Evolutionary conservation across 1,140 invertebrate species (phyloP), one percentile per base, ranked within the genome.

Genomic region (Drosophila paulistorum): DNA sequence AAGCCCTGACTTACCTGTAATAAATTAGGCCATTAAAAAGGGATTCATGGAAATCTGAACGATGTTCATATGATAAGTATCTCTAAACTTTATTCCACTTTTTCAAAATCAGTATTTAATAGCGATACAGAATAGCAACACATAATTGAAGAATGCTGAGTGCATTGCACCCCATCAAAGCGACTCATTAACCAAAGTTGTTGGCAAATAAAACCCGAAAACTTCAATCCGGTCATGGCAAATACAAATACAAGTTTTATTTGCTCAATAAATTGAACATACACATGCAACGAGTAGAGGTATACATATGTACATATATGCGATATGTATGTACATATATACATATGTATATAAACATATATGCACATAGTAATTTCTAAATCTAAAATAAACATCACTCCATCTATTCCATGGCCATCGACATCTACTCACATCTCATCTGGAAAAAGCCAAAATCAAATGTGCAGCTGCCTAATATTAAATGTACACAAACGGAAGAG

Each of bases 401-500:
- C 68, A 51, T 17, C 17, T 39, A n/a, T 30, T 4, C 1, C 61
- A 48, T 51, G 61, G 23, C 20, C 59, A 45, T 20, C 59, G 20
- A 37, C 10, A 39, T 41, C 35, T 51, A 14, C 45, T 23, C 45
- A 51, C 45, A 51, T 51, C 45, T 51, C 2, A 7, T 33, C 5
- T 41, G 26, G 59, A n/a, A 33, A 41, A 33, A 42, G 42, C 23
- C 76, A 87, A 86, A 51, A 86, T 86, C 83, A 83, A 87, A 86
- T 87, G 83, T 71, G 73, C 69, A 79, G 75, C 74, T 82, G 57
- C 57, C 83, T 89, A 86, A 86, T 87, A 87, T 87, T 66, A 83
- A 79, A 83, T 80, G 83, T 79, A 87, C 83, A 86, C 83, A 87
- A 79, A 87, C 76, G 79, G 79, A 87, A 73, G 79, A 86, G 79